Base-by-base conservation (phyloP, 2,888 invertebrate genomes). In the Papilio protenor region DNA sequence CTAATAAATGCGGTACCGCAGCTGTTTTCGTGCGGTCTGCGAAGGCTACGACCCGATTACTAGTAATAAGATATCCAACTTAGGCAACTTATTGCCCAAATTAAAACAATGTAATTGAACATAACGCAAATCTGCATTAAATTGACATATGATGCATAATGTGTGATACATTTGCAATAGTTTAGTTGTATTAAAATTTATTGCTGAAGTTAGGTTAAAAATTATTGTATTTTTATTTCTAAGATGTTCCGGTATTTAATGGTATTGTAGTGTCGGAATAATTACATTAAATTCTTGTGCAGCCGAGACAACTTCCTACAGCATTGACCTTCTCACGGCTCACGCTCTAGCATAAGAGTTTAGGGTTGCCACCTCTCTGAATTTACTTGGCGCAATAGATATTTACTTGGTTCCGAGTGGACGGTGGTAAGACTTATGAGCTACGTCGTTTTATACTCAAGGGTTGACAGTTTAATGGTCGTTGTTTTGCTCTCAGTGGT, bases 241-340 rank as follows among this genome's bases (percentile, higher is more conserved):
- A 10, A 66, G 66, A 18, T 45, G 40, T 18, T 33, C 66, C 33
- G 66, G 49, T 47, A 70, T 76, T 70, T n/a, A 57, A 70, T 70
- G n/a, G 16, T 21, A 47, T 69, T 59, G 47, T 47, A 27, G 59
- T 47, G 59, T 70, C 47, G 76, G n/a, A 70, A 57, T 70, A 76
- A 70, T 69, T 76, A 71, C 47, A 47, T 70, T 59, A 76, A 57
- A 76, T 59, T 76, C 76, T 70, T 55, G 18, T 59, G 14, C 55
- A 75, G 69, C 18, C 33, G 23, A n/a, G 55, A 14, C 16, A 45
- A 75, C 70, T 70, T 76, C 70, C 70, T 76, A 59, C 59, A 57
- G 70, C 70, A 70, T 27, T 70, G 76, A 76, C 76, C 70, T 76
- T 76, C 70, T 59, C 55, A 70, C 70, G 27, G 66, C 33, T 40